Evolutionary conservation across 2,113 vertebrate species (phyloP).

Genomic region (Tinamus guttatus): DNA sequence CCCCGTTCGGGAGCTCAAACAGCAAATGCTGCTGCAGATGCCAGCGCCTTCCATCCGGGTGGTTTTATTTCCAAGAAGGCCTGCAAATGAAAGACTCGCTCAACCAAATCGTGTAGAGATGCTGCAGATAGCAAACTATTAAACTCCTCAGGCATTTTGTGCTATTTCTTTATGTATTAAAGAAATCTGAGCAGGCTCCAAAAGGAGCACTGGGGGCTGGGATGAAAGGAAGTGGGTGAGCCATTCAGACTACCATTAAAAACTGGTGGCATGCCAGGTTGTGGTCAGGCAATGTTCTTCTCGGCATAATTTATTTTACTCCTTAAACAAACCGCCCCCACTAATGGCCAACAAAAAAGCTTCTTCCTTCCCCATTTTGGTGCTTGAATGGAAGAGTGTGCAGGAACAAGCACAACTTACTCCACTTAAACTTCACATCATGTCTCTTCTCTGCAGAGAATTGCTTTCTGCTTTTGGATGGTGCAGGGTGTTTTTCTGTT

Average conservation of each 20-base stretch:
- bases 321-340: constrained; percentile 33
- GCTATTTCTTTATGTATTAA: not conserved
- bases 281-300: constrained; percentile 11
- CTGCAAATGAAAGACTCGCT: constrained; percentile 34
- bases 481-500: not conserved
- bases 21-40: constrained; percentile 9
- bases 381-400: constrained; percentile 32
- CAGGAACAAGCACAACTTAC: constrained; percentile 1
- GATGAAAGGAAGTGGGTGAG: constrained; percentile 31
- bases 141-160: not conserved
- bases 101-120: constrained; percentile 25
- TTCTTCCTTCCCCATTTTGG: constrained; percentile 16
- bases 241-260: constrained; percentile 47
- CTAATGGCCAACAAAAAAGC: constrained; percentile 34
- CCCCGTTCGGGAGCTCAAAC: not conserved
- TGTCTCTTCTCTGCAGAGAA: not conserved
- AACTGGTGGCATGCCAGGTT: constrained; percentile 45
- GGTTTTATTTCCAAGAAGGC: constrained; percentile 23
- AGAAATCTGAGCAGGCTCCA: constrained; percentile 28
- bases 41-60: not conserved
- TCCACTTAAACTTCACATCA: constrained; percentile 23
- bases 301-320: constrained; percentile 48
- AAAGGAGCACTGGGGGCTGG: constrained; percentile 5
- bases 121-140: constrained; percentile 31
- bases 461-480: accelerated